These are phyloP conservation scores for Pseudomyrmex pallidus DNA, from an alignment of 1,140 invertebrate species.

Conservation along the genomic window DNA sequence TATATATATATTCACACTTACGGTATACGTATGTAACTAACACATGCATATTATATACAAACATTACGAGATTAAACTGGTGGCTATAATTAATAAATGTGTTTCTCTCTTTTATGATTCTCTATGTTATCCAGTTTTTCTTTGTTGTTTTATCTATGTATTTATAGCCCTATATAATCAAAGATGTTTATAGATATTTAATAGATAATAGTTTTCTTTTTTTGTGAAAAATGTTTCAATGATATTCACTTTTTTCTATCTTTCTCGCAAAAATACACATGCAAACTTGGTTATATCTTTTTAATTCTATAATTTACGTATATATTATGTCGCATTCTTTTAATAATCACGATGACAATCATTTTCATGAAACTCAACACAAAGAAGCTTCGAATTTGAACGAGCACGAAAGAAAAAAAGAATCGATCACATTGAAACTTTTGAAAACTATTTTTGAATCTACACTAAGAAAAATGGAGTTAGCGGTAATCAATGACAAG, in stretches of 20 bases:
- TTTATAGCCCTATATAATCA: not conserved
- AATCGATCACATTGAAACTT: conserved; percentile 17
- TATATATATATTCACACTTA: conserved; percentile 5
- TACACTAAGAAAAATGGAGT: conserved; percentile 22
- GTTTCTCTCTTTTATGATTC: not conserved
- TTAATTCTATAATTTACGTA: not conserved
- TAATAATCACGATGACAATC: not conserved
- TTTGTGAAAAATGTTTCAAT: not conserved
- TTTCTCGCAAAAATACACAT: not conserved
- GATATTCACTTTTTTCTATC: conserved; percentile 26
- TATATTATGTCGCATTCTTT: not conserved
- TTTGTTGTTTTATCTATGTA: not conserved
- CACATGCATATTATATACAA: conserved; percentile 6
- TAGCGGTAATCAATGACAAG: conserved; percentile 13
- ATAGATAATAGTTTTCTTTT: not conserved
- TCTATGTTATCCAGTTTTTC: not conserved
- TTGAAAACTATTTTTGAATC: conserved; percentile 25
- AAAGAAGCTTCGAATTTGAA: not conserved
- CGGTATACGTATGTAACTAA: conserved; percentile 19
- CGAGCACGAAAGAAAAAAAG: conserved; percentile 8
- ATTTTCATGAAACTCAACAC: not conserved
- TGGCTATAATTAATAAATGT: conserved; percentile 4
- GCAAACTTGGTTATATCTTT: not conserved
- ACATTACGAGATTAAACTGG: conserved; percentile 36
- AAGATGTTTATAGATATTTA: not conserved